Base-by-base conservation (phyloP, 2,888 invertebrate species). In the Acronicta psi region DNA sequence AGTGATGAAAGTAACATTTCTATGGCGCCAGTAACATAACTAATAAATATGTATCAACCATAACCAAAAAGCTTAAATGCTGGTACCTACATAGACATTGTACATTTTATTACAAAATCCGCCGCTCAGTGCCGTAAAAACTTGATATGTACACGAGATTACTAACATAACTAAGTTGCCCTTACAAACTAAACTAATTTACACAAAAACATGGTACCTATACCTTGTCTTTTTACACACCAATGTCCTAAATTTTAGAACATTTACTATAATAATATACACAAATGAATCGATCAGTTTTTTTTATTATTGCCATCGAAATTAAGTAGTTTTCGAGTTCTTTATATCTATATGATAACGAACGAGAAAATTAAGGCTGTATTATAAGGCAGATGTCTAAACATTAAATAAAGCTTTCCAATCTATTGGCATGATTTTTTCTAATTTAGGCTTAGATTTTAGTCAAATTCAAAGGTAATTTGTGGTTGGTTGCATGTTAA, bases 71-170 rank as follows among this genome's bases (percentile, higher is more conserved):
- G 87, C 85, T 85, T 88, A 92, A 91, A 90, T 91, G 89, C 91
- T 79, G 79, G 73, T 54, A 77, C 72, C 81, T 82, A 82, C 65
- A 79, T 62, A 80, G 71, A 82, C 59, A 88, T 88, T 88, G 84
- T 88, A 88, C 84, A 89, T 69, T 81, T 79, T 70, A 77, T 80
- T 89, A 89, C 81, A 87, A 88, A 86, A 85, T 81, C 78, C 75
- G 68, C 73, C 67, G 55, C 75, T 79, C 79, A 58, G 71, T 81
- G 81, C 79, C 74, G 69, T 84, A 91, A 86, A 81, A 91, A 87
- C 83, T 82, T 93, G 93, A 93, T 93, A 93, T 93, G 93, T 93
- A 92, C 92, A 92, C 79, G 81, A 84, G 70, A 77, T 81, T 82
- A 80, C 58, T 55, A 73, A 59, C 75, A 80, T 84, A 72, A 69